Evolutionary conservation across 2,797 vertebrate genomes (phyloP).

Genomic region (Emys orbicularis): DNA sequence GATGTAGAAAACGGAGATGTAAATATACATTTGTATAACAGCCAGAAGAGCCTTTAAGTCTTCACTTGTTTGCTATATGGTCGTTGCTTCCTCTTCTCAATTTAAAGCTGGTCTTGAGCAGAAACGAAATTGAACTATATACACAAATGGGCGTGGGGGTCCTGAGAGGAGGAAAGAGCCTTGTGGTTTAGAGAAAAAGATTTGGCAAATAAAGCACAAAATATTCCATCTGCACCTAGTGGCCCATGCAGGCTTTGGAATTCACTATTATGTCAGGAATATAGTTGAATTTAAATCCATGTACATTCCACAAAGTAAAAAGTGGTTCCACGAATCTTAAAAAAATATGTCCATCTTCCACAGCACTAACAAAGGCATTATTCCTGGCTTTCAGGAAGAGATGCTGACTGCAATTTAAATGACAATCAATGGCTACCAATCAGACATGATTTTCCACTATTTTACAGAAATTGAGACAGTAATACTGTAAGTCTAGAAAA

Average conservation of each 20-base stretch:
- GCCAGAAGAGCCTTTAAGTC: not conserved
- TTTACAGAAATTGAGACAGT: not conserved
- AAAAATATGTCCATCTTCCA: not conserved
- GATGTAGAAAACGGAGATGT: not conserved
- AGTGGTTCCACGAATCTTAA: not conserved
- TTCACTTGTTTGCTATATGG: conserved; percentile 4
- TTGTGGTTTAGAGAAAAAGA: not conserved
- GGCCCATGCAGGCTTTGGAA: not conserved
- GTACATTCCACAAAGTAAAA: not conserved
- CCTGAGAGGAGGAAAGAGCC: not conserved
- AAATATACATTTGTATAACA: not conserved
- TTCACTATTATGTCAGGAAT: not conserved
- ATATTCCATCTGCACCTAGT: not conserved
- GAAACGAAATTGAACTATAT: not conserved
- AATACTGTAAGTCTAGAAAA: not conserved
- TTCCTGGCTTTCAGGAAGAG: not conserved
- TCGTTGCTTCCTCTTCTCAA: not conserved
- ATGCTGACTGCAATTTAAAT: not conserved
- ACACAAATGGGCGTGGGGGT: not conserved
- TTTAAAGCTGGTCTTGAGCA: not conserved
- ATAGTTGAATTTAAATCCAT: not conserved
- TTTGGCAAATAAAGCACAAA: not conserved
- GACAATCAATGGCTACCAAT: not conserved
- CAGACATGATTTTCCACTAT: not conserved
- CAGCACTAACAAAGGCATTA: not conserved